Evolutionary conservation across 2,888 invertebrate species (phyloP).

Genomic region (Rhabditoides inermis): DNA sequence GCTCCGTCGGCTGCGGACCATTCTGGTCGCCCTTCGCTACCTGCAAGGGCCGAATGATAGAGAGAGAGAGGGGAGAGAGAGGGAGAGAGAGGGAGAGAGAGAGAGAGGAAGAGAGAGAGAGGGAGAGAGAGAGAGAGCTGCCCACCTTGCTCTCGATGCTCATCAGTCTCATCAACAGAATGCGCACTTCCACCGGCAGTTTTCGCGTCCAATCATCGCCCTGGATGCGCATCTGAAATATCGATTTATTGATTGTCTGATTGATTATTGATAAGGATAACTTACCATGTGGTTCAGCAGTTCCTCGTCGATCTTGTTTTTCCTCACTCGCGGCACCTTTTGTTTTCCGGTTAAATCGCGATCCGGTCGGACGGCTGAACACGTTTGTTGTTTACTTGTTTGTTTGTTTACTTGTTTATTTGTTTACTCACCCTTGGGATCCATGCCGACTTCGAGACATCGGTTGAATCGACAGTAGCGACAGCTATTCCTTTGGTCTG

Average conservation of each 20-base stretch:
- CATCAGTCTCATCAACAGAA: slow-evolving; percentile 48
- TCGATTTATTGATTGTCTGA: neutral
- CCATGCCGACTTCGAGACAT: slow-evolving; percentile 50
- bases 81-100: no score
- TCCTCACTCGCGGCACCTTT: slow-evolving; percentile 45
- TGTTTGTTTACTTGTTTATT: neutral
- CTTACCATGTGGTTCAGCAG: slow-evolving; percentile 47
- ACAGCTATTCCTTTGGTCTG: slow-evolving; percentile 47
- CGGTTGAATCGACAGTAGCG: slow-evolving; percentile 48
- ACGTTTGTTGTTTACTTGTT: neutral
- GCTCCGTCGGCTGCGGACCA: slow-evolving; percentile 11
- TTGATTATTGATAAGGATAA: neutral
- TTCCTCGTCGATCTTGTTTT: slow-evolving; percentile 47
- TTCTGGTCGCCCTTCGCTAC: slow-evolving; percentile 30
- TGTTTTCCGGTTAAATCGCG: slow-evolving; percentile 50
- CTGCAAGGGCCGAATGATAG: slow-evolving; percentile 4
- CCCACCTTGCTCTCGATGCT: slow-evolving; percentile 48
- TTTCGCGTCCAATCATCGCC: slow-evolving; percentile 51
- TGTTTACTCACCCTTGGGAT: slow-evolving; percentile 34
- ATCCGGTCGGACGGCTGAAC: slow-evolving; percentile 46
- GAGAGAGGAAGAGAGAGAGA: no score
- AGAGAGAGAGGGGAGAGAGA: no score
- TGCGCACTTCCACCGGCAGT: slow-evolving; percentile 46
- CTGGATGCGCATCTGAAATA: slow-evolving; percentile 45
- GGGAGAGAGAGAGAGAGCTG: no score